phyloP scores from a whole-genome alignment of 1,140 invertebrate species.

The Mycetomoellerius zeteki region DNA sequence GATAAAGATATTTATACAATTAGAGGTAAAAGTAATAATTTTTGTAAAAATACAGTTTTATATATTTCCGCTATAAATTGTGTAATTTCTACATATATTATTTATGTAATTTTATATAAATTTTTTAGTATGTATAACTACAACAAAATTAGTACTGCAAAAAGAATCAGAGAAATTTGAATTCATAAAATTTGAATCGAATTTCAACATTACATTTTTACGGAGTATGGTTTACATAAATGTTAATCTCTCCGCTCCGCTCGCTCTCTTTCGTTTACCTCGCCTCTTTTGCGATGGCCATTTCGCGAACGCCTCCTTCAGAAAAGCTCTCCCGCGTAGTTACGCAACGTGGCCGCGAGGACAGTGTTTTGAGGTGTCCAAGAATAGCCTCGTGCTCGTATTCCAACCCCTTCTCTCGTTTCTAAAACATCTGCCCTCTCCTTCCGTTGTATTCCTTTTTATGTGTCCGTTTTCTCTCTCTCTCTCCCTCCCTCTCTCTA shows the following conservation, averaged over 20 bases:
- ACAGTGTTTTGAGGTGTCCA: slow-evolving; percentile 73
- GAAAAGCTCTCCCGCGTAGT: slow-evolving; percentile 75
- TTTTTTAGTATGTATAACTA: no score
- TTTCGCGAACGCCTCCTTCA: slow-evolving; percentile 70
- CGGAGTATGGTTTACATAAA: background rate
- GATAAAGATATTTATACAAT: no score
- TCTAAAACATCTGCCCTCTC: slow-evolving; percentile 56
- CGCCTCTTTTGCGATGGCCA: slow-evolving; percentile 53
- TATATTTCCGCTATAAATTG: no score
- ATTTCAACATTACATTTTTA: background rate
- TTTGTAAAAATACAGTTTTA: no score
- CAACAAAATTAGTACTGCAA: background rate
- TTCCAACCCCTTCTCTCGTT: slow-evolving; percentile 69
- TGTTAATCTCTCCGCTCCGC: background rate
- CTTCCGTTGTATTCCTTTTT: slow-evolving; percentile 57
- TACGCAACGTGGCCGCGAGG: slow-evolving; percentile 77
- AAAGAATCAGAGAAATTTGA: background rate
- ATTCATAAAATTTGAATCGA: background rate
- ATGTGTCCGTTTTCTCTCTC: slow-evolving; percentile 11
- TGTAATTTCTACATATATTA: no score
- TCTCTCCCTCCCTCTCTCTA: background rate
- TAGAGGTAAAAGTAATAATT: no score
- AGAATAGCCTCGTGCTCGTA: slow-evolving; percentile 75
- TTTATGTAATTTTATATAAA: no score
- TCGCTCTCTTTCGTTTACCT: background rate